These are phyloP conservation scores for Tringa solitaria DNA, from an alignment of 2,113 vertebrate species.

Conservation along the genomic window DNA sequence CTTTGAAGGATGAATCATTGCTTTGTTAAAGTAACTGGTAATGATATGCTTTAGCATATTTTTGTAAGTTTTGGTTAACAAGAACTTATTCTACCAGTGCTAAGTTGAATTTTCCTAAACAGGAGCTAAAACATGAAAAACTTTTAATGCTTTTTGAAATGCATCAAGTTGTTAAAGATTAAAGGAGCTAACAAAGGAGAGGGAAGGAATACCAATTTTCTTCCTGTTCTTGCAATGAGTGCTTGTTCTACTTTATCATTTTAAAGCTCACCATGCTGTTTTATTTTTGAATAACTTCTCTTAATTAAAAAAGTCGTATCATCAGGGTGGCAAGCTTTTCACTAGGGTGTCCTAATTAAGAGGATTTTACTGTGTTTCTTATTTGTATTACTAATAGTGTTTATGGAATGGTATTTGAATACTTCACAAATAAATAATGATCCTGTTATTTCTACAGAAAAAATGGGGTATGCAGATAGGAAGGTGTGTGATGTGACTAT, in stretches of 20 bases:
- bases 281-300: not conserved
- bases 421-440: not conserved
- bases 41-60: not conserved
- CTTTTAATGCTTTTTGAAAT: not conserved
- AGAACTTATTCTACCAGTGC: not conserved
- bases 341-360: constrained; percentile 3
- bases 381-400: not conserved
- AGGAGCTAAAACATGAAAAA: not conserved
- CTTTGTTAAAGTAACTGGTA: not conserved
- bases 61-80: not conserved
- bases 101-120: not conserved
- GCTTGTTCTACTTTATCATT: not conserved
- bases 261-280: not conserved
- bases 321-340: constrained; percentile 4
- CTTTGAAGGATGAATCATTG: not conserved
- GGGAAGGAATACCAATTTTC: not conserved
- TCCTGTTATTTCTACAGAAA: not conserved
- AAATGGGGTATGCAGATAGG: not conserved
- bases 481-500: not conserved
- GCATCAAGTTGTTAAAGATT: not conserved
- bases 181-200: not conserved
- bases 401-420: not conserved
- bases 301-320: constrained; percentile 10
- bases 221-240: not conserved
- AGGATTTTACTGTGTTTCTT: constrained; percentile 4